Evolutionary conservation across 2,113 vertebrate genomes (phyloP).

Genomic region (Limanda limanda): DNA sequence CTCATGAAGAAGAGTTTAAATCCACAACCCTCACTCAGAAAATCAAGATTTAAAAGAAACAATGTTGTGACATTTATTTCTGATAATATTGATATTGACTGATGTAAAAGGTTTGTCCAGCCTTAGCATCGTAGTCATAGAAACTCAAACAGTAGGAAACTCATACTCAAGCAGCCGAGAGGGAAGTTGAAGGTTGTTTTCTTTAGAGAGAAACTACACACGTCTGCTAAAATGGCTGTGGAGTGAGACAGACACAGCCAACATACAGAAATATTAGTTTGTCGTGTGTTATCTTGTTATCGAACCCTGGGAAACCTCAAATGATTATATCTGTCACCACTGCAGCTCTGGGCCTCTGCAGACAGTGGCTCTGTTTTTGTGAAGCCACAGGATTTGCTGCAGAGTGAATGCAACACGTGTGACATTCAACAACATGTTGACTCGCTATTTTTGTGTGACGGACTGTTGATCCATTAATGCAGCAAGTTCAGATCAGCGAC

Average conservation of each 20-base stretch:
- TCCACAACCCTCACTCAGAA: no score
- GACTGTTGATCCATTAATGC: neutral
- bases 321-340: conserved; percentile 12
- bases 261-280: neutral
- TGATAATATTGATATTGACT: no score
- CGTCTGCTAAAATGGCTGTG: neutral
- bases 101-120: no score
- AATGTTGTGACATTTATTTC: no score
- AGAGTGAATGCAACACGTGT: conserved; percentile 15
- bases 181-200: neutral
- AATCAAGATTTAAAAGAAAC: no score
- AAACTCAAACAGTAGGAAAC: neutral
- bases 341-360: neutral
- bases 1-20: no score
- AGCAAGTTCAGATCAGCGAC: neutral
- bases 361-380: neutral
- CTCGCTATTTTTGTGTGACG: neutral
- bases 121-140: no score
- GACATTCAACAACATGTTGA: neutral
- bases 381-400: neutral
- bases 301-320: neutral
- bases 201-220: neutral
- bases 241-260: neutral
- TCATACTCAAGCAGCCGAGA: neutral
- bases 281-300: neutral